Evolutionary conservation across 2,113 vertebrate species (phyloP), one percentile per base, ranked within the genome.

Genomic region (Symphodus melops): DNA sequence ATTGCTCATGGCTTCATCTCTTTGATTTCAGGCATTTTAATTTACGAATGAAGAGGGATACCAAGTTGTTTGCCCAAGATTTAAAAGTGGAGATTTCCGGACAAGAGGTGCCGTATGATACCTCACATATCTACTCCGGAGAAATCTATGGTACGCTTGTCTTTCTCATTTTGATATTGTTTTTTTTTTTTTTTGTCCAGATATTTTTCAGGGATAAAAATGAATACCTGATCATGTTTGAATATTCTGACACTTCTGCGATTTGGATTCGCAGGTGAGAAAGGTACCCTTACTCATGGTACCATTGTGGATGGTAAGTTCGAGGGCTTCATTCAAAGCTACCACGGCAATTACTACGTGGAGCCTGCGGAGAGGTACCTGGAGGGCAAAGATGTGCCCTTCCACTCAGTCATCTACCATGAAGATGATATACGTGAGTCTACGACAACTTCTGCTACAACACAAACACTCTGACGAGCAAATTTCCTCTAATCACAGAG

Each of bases 381-480:
- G 91, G 95, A 95, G 90, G 96, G 93, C 75, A 95, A 93, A 89
- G 92, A 94, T 33, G 93, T 98, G 44, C 96, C 97, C 1, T 99
- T 97, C 91, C 98, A 99, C 68, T 99, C 98, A 14, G 97, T 99
- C 90, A 99, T 99, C 90, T 99, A 99, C 93, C 98, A 99, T 39
- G 98, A 99, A 93, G 97, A 98, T 82, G 97, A 99, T 93, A 97
- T 99, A 79, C 92, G 98, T 99, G 93, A 98, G 97, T 97, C 77
- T 63, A 41, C 9, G 49, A 25, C 56, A 68, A 25, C 54, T 10
- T 16, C 28, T 51, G 14, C 33, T 13, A 48, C 46, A 23, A 48
- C 46, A 23, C 61, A 66, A 60, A 60, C 36, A 41, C 48, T 63
- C 68, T 73, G 51, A 61, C 44, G 48, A 44, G 1, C 16, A 20